phyloP scores from a whole-genome alignment of 2,113 vertebrate species.

The Lanius collurio region DNA sequence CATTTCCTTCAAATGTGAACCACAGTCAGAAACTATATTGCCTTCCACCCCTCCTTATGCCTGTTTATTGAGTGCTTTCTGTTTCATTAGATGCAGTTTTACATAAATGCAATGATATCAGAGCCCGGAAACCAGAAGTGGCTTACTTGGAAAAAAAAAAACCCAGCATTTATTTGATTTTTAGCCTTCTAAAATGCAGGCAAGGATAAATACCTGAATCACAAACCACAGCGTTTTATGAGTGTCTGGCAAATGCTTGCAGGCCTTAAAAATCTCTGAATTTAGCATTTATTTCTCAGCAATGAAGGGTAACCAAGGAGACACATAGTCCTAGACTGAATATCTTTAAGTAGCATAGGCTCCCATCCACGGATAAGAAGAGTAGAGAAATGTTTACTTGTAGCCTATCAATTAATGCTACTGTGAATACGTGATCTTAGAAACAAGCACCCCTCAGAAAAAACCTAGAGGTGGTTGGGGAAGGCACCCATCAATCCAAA shows the following conservation, averaged over 20 bases:
- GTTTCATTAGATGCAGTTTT: not conserved
- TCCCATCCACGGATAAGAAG: not conserved
- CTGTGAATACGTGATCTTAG: not conserved
- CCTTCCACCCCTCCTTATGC: not conserved
- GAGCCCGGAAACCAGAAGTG: not conserved
- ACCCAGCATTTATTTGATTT: not conserved
- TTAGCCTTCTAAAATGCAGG: not conserved
- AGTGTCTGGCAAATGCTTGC: not conserved
- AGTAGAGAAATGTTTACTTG: not conserved
- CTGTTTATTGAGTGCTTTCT: not conserved
- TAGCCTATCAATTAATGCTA: not conserved
- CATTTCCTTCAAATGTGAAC: not conserved
- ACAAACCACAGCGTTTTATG: not conserved
- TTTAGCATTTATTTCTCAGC: slow-evolving; percentile 8
- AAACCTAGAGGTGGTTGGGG: not conserved
- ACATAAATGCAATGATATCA: not conserved
- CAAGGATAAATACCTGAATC: not conserved
- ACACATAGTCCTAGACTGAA: not conserved
- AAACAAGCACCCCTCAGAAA: not conserved
- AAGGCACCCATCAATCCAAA: not conserved
- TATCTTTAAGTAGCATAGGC: not conserved
- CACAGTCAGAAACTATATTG: not conserved
- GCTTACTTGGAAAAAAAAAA: not conserved
- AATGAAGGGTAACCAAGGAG: slow-evolving; percentile 19
- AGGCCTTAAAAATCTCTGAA: not conserved